Evolutionary conservation across 2,113 vertebrate species (phyloP), one percentile per base, ranked within the genome.

Genomic region (Anser cygnoides): DNA sequence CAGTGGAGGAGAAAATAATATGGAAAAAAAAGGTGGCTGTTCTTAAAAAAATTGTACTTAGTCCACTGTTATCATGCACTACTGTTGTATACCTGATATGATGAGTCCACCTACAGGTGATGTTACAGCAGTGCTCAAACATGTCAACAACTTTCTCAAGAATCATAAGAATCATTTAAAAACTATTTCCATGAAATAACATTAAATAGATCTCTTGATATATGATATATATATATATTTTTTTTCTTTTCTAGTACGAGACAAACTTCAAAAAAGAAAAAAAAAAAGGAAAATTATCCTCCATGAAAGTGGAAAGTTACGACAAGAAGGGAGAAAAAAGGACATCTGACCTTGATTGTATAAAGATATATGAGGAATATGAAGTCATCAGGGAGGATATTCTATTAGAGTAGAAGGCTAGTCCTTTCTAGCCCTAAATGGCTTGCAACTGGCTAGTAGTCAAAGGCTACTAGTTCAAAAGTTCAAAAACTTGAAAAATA

Each of bases 31-130:
- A 95, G 58, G 87, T 87, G 62, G 54, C 17, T 66, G 44, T 29
- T 91, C 33, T 50, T 19, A 50, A 58, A 49, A 9, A 14, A 19
- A 28, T 11, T 26, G 13, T 66, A 41, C 11, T 79, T 79, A 73
- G 50, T 67, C 44, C 63, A 50, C 13, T 20, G 41, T 84, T 85
- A 62, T 33, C 26, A 50, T 57, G 35, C 54, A 59, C 75, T 25
- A 63, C 28, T 83, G 82, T n/a, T 70, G 41, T 46, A 93, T 95
- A 72, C 63, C 52, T 94, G 84, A 95, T 91, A 95, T 91, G 78
- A 95, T 73, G 96, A 96, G 90, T 96, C 94, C 95, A 96, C 87
- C 93, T 97, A 95, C 93, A 96, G 96, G 95, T 73, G 92, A 43
- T 83, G 44, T 50, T 74, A 96, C 41, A 80, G 84, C 46, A 97